Evolutionary conservation across 1,140 invertebrate genomes (phyloP).

Genomic region (Physella acuta): DNA sequence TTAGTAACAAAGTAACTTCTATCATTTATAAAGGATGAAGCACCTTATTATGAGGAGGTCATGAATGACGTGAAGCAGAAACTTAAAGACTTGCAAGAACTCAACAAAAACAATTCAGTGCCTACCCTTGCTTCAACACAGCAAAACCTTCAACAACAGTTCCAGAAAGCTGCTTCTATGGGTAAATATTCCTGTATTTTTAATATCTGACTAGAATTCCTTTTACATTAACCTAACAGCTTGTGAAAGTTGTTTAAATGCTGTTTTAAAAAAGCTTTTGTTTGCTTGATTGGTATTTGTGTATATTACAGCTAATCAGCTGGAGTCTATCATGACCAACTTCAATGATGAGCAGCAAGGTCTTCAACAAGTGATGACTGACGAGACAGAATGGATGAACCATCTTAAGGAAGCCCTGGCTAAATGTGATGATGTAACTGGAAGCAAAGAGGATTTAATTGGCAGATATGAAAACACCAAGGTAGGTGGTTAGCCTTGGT

Average conservation of each 20-base stretch:
- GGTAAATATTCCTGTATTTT: background rate
- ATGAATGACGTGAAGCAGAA: slow-evolving; percentile 77
- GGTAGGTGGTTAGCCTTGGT: too few relatives aligned
- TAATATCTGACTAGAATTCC: too few relatives aligned
- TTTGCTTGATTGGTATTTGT: too few relatives aligned
- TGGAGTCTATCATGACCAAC: slow-evolving; percentile 74
- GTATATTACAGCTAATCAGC: slow-evolving; percentile 66
- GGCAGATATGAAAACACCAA: slow-evolving; percentile 66
- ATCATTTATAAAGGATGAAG: slow-evolving; percentile 71
- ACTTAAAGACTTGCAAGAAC: slow-evolving; percentile 75
- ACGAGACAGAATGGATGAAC: slow-evolving; percentile 53
- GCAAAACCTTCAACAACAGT: slow-evolving; percentile 75
- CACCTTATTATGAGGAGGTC: slow-evolving; percentile 75
- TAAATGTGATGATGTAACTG: slow-evolving; percentile 88
- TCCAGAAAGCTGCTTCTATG: slow-evolving; percentile 69
- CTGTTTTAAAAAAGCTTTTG: too few relatives aligned
- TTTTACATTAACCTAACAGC: too few relatives aligned
- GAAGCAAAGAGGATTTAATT: slow-evolving; percentile 81
- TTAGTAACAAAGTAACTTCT: too few relatives aligned
- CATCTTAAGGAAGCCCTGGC: slow-evolving; percentile 73
- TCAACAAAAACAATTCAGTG: slow-evolving; percentile 75
- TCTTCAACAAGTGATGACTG: slow-evolving; percentile 46
- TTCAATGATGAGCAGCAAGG: slow-evolving; percentile 48
- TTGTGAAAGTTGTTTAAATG: too few relatives aligned
- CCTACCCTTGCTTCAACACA: slow-evolving; percentile 72